A percentile compares a stretch with the other conserved stretches of the same genome.
Evolutionary conservation across 2,888 invertebrate species (phyloP).

Genomic region (Arctia plantaginis): DNA sequence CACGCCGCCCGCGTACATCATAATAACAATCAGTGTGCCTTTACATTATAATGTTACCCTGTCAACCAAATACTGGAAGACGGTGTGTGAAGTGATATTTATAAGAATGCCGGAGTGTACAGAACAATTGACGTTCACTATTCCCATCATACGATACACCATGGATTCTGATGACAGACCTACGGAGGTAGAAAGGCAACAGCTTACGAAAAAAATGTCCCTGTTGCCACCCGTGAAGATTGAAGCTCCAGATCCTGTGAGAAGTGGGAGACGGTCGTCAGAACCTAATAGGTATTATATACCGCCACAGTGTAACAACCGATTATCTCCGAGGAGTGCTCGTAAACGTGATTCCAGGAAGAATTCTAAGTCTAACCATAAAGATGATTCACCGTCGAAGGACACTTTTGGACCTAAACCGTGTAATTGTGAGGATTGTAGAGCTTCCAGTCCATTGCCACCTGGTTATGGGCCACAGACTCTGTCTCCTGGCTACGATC

Average conservation of each 20-base stretch:
- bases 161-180: conserved; percentile 80
- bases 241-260: conserved; percentile 77
- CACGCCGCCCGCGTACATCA: conserved; percentile 26
- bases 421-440: conserved; percentile 81
- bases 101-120: conserved; percentile 82
- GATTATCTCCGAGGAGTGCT: conserved; percentile 79
- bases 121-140: conserved; percentile 78
- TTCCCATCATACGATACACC: conserved; percentile 81
- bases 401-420: conserved; percentile 75
- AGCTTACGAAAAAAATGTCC: conserved; percentile 78
- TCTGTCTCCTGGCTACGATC: conserved; percentile 90
- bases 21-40: conserved; percentile 40
- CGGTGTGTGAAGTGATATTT: conserved; percentile 63
- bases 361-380: conserved; percentile 70
- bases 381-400: conserved; percentile 66
- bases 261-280: conserved; percentile 75
- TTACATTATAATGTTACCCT: conserved; percentile 65
- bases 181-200: conserved; percentile 68
- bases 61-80: conserved; percentile 39
- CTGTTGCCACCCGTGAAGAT: conserved; percentile 80
- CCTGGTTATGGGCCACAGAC: conserved; percentile 80
- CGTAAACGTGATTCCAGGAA: conserved; percentile 75
- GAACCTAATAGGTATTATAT: conserved; percentile 80
- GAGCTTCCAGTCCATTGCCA: conserved; percentile 84
- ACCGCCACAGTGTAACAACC: conserved; percentile 82